Evolutionary conservation across 2,113 vertebrate species (phyloP).

Genomic region (Dinomys branickii): DNA sequence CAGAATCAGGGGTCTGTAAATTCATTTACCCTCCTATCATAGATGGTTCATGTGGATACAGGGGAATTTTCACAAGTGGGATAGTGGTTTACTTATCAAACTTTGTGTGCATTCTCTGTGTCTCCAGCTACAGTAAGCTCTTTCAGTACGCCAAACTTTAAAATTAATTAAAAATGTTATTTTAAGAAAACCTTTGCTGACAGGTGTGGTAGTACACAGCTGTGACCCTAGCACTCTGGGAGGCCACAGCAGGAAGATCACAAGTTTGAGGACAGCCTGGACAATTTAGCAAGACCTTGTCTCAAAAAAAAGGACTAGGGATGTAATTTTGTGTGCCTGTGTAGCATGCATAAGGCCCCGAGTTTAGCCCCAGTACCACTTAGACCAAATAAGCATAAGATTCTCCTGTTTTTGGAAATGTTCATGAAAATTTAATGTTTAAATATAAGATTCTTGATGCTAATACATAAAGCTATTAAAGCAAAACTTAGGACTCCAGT

Average conservation of each 20-base stretch:
- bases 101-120: neutral
- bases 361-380: neutral
- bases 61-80: too few relatives aligned
- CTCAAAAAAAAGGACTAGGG: neutral
- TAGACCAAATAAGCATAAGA: neutral
- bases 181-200: neutral
- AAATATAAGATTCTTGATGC: neutral
- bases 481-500: neutral
- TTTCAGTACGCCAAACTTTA: neutral
- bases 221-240: neutral
- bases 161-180: neutral
- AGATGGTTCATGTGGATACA: neutral
- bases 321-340: neutral
- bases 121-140: neutral
- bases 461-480: neutral
- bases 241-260: neutral
- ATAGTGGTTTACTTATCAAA: neutral
- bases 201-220: neutral
- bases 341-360: neutral
- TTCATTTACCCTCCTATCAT: neutral
- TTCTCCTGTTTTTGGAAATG: neutral
- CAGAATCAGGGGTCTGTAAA: neutral
- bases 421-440: neutral
- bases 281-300: neutral
- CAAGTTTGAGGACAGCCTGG: neutral